A percentile compares a stretch with the other conserved stretches of the same genome.
These are phyloP conservation scores for Penaeus chinensis DNA, from an alignment of 1,140 invertebrate genomes.

Conservation along the genomic window DNA sequence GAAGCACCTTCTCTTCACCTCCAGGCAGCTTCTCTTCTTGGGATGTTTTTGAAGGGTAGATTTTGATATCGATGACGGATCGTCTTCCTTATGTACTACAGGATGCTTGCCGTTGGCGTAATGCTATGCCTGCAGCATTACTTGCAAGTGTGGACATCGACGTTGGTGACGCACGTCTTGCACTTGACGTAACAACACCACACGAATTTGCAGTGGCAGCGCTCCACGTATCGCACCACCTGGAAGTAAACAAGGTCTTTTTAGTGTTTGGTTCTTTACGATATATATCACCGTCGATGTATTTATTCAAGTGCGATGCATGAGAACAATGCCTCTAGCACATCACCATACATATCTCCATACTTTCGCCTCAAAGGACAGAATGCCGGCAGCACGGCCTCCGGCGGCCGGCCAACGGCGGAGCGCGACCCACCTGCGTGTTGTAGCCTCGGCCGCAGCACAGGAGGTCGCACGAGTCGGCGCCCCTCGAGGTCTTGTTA, in stretches of 20 bases:
- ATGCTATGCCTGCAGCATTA: slow-evolving; percentile 60
- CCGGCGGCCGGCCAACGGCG: not conserved
- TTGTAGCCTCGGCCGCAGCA: slow-evolving; percentile 78
- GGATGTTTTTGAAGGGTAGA: not conserved
- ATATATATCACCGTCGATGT: no score
- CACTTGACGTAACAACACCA: slow-evolving; percentile 78
- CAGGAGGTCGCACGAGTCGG: slow-evolving; percentile 75
- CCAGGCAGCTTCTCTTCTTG: no score
- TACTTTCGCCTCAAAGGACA: no score
- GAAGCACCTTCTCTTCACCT: no score
- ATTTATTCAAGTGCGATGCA: no score
- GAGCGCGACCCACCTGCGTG: slow-evolving; percentile 69
- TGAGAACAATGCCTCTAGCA: no score
- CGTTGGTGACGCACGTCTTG: slow-evolving; percentile 73
- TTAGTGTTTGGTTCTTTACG: not conserved
- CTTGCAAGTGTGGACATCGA: slow-evolving; percentile 74
- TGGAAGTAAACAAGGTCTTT: slow-evolving; percentile 58
- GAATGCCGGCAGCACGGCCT: not conserved
- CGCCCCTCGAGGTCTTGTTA: slow-evolving; percentile 75
- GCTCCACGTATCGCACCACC: slow-evolving; percentile 68
- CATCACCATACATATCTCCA: not conserved
- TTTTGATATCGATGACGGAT: slow-evolving; percentile 1
- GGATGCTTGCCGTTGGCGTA: not conserved
- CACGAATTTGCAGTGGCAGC: slow-evolving; percentile 76
- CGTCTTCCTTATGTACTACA: not conserved